Conservation (phyloP, 2,797 vertebrate species). For the Neolamprologus multifasciatus region DNA sequence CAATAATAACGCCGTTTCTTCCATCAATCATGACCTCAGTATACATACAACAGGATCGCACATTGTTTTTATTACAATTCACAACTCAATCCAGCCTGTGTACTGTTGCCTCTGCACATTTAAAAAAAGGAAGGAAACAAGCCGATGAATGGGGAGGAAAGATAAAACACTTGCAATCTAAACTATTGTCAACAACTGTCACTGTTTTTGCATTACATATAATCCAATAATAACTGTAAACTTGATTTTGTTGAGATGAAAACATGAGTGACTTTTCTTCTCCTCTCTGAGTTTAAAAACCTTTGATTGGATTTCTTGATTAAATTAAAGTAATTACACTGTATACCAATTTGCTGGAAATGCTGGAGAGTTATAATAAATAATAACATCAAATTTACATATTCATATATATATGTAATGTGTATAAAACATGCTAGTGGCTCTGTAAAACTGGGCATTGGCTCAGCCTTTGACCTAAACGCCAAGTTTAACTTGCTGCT, state of each 20-base stretch:
- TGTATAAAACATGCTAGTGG: background rate
- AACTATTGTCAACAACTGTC: background rate
- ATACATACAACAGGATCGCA: background rate
- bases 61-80: background rate
- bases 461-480: fast-evolving
- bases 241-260: background rate
- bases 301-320: background rate
- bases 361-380: background rate
- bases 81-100: background rate
- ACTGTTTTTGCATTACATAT: background rate
- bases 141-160: background rate
- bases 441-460: background rate
- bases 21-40: background rate
- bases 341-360: background rate
- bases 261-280: background rate
- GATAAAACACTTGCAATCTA: background rate
- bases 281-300: background rate
- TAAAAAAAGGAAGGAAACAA: background rate
- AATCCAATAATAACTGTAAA: background rate
- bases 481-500: background rate
- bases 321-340: background rate
- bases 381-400: background rate
- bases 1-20: background rate
- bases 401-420: background rate
- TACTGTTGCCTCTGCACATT: background rate